A percentile compares a stretch with the other conserved stretches of the same genome.
Evolutionary conservation across 2,888 invertebrate species (phyloP).

Genomic region (Antitype chi): DNA sequence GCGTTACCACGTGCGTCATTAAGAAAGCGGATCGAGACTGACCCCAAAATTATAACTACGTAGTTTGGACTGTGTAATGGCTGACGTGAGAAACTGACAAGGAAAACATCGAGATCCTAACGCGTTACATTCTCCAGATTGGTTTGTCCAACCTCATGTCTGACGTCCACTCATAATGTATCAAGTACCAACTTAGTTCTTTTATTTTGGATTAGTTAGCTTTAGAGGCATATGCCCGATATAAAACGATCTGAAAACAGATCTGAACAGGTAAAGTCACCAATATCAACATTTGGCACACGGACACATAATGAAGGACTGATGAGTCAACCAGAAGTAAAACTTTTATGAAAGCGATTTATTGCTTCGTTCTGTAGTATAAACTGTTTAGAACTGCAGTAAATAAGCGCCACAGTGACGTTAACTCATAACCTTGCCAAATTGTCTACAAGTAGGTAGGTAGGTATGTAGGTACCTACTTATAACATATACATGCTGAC

Average conservation of each 20-base stretch:
- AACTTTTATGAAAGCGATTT: conserved; percentile 21
- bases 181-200: not conserved
- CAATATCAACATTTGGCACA: conserved; percentile 10
- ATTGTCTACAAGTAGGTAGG: conserved; percentile 28
- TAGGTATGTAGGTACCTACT: conserved; percentile 10
- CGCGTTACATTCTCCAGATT: not conserved
- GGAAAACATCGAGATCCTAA: not conserved
- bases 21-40: conserved; percentile 31
- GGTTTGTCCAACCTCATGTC: not conserved
- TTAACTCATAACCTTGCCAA: conserved; percentile 60
- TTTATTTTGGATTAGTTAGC: not conserved
- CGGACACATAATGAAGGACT: conserved; percentile 1
- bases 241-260: not conserved
- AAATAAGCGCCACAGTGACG: conserved; percentile 56
- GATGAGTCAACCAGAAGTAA: conserved; percentile 29
- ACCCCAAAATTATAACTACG: conserved; percentile 14
- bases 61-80: not conserved
- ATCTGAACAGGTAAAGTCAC: not conserved
- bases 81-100: conserved; percentile 1
- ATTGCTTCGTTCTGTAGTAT: conserved; percentile 29
- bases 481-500: conserved; percentile 38
- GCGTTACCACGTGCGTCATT: conserved; percentile 41
- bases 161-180: not conserved
- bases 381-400: conserved; percentile 48
- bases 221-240: not conserved